Conservation (phyloP, 2,113 vertebrate genomes). For the Notarius lentiginosus region DNA sequence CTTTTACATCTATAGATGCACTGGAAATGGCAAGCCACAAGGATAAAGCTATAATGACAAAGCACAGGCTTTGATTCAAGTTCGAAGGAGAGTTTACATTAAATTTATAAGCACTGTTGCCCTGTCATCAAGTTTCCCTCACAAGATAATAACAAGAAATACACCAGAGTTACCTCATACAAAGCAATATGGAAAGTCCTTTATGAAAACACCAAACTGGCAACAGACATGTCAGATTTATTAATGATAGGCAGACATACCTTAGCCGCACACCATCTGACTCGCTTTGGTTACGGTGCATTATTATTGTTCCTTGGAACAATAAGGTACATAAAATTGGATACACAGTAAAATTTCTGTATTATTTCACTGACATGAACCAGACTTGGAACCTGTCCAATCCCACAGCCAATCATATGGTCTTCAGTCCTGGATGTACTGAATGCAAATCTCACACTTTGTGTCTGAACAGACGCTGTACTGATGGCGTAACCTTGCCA, state of each 20-base stretch:
- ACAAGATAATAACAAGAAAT: constrained; percentile 23
- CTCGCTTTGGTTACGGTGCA: neutral
- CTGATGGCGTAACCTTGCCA: constrained; percentile 17
- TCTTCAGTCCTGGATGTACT: neutral
- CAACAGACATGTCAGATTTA: neutral
- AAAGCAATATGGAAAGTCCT: constrained; percentile 8
- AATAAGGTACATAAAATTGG: constrained; percentile 14
- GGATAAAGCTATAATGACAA: constrained; percentile 24
- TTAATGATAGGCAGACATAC: constrained; percentile 21
- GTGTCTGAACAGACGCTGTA: constrained; percentile 10
- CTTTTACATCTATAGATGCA: constrained; percentile 2
- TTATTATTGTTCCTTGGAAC: constrained; percentile 1
- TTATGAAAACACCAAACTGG: neutral
- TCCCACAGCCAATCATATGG: neutral
- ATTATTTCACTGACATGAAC: constrained; percentile 17
- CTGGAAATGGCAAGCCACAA: constrained; percentile 4
- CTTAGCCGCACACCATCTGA: neutral
- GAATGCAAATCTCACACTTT: constrained; percentile 12
- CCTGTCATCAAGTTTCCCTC: constrained; percentile 11
- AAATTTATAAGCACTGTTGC: constrained; percentile 23
- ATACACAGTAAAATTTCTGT: constrained; percentile 11
- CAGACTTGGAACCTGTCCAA: neutral
- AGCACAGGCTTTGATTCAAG: constrained; percentile 27
- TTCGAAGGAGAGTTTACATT: constrained; percentile 24
- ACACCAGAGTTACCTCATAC: constrained; percentile 6